Conservation (phyloP, 2,797 vertebrate genomes). For the Coendou prehensilis region DNA sequence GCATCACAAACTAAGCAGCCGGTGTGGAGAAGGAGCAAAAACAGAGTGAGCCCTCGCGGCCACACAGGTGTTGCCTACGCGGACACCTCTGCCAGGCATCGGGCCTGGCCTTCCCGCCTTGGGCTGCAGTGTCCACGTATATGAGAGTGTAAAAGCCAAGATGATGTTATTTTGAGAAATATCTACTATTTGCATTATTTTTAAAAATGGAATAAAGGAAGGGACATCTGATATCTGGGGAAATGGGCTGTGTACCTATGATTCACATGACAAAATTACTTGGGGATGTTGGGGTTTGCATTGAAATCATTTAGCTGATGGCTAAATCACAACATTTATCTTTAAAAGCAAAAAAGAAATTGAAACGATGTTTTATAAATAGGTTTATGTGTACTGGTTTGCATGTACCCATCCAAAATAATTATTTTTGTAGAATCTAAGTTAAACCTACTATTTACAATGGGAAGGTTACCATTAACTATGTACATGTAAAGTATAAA, state of each 20-base stretch:
- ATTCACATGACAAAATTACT: slow-evolving; percentile 59
- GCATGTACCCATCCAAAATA: slow-evolving; percentile 87
- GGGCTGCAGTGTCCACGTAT: slow-evolving; percentile 69
- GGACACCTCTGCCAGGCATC: slow-evolving; percentile 86
- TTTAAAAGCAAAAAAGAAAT: slow-evolving; percentile 79
- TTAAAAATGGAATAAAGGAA: neutral
- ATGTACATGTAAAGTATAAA: slow-evolving; percentile 87
- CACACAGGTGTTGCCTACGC: slow-evolving; percentile 73
- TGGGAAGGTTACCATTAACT: slow-evolving; percentile 84
- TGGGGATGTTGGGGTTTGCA: slow-evolving; percentile 78
- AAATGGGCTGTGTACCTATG: slow-evolving; percentile 65
- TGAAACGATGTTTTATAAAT: slow-evolving; percentile 84
- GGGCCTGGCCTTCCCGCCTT: slow-evolving; percentile 40
- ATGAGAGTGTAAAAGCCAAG: slow-evolving; percentile 78
- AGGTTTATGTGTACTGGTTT: slow-evolving; percentile 82
- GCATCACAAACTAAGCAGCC: slow-evolving; percentile 91
- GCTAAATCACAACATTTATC: slow-evolving; percentile 86
- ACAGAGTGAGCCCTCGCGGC: slow-evolving; percentile 88
- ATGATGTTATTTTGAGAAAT: slow-evolving; percentile 80
- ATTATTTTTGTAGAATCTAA: slow-evolving; percentile 90
- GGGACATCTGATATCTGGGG: slow-evolving; percentile 24
- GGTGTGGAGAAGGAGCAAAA: slow-evolving; percentile 91
- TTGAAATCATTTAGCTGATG: slow-evolving; percentile 76
- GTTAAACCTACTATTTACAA: slow-evolving; percentile 88
- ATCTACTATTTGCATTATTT: slow-evolving; percentile 73